Evolutionary conservation across 2,113 vertebrate genomes (phyloP).

Genomic region (Phasianus colchicus): DNA sequence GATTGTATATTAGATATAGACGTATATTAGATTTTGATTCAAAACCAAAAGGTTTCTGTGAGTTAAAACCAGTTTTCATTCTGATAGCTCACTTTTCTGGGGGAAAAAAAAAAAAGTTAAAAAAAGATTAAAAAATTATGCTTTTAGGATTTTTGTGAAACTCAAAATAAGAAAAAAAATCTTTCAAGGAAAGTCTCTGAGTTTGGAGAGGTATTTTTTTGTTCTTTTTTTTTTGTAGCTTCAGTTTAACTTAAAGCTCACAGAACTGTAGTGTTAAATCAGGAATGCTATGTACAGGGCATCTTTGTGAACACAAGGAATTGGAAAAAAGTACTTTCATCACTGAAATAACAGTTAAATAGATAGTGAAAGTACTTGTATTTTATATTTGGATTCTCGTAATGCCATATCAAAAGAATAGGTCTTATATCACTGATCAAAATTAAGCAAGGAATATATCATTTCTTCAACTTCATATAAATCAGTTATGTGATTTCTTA

Average conservation of each 20-base stretch:
- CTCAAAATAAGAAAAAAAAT: not conserved
- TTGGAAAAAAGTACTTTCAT: not conserved
- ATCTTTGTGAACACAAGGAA: not conserved
- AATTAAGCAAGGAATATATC: conserved; percentile 13
- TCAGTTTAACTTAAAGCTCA: not conserved
- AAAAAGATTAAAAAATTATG: too few species aligned
- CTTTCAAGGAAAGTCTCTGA: not conserved
- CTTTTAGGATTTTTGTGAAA: not conserved
- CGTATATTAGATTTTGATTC: not conserved
- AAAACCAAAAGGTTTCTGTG: not conserved
- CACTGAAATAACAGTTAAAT: not conserved
- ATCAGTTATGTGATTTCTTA: conserved; percentile 79
- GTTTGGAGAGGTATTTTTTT: not conserved
- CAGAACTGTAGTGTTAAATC: not conserved
- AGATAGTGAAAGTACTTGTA: not conserved
- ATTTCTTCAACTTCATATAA: conserved; percentile 70
- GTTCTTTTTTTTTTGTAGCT: not conserved
- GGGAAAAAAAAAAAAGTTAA: not conserved
- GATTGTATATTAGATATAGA: too few species aligned
- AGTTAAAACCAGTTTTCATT: not conserved
- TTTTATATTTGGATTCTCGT: not conserved
- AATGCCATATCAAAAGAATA: not conserved
- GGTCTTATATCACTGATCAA: not conserved
- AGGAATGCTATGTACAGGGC: not conserved
- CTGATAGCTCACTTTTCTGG: not conserved